phyloP scores from a whole-genome alignment of 64 coral and sea anemone species.

The Hydrozoanthus tunicans region DNA sequence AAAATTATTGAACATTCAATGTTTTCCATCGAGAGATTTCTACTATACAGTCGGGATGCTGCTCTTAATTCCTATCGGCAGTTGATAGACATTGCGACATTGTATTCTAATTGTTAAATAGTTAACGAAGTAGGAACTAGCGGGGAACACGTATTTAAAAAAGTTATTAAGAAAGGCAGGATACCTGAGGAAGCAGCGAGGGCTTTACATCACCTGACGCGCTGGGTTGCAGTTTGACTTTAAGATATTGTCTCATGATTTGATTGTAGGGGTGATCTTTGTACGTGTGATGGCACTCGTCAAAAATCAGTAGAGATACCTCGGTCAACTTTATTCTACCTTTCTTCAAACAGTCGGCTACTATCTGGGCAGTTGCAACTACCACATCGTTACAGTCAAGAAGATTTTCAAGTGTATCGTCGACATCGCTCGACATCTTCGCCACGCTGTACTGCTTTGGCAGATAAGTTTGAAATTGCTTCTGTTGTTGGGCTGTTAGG shows the following conservation, averaged over 20 bases:
- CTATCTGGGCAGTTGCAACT: slow-evolving; percentile 56
- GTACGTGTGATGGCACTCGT: slow-evolving; percentile 85
- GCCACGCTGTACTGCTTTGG: slow-evolving; percentile 39
- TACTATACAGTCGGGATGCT: too few species aligned
- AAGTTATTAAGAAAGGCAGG: too few species aligned
- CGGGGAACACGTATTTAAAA: neutral
- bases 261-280: slow-evolving; percentile 81
- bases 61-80: too few species aligned
- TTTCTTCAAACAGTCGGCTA: slow-evolving; percentile 23
- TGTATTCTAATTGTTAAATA: too few species aligned
- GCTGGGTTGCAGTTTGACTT: slow-evolving; percentile 22
- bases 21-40: too few species aligned
- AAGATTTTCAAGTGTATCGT: neutral
- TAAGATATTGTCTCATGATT: slow-evolving; percentile 69
- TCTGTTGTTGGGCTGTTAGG: slow-evolving; percentile 50
- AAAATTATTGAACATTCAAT: too few species aligned
- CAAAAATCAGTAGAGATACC: slow-evolving; percentile 61
- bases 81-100: too few species aligned
- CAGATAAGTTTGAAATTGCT: slow-evolving; percentile 36
- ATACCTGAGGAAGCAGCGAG: neutral
- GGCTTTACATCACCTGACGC: neutral
- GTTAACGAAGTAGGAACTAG: too few species aligned
- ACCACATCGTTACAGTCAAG: slow-evolving; percentile 25
- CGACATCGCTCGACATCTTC: neutral
- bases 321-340: slow-evolving; percentile 27